These are phyloP conservation scores for Hyaena hyaena DNA, from an alignment of 2,113 vertebrate species.

Conservation along the genomic window DNA sequence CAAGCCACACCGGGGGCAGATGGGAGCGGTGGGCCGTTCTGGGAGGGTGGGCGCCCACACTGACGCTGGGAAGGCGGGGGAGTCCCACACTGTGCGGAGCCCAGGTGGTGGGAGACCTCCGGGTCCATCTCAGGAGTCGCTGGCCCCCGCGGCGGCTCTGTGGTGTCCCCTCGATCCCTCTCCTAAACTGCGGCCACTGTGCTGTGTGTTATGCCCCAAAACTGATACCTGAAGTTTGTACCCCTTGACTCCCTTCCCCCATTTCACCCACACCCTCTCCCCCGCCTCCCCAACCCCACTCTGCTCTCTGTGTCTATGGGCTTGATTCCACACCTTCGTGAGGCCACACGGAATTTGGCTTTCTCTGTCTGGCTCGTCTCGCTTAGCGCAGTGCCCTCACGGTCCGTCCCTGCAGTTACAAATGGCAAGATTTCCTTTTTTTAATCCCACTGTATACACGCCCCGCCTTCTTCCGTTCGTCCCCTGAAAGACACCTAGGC, in stretches of 20 bases:
- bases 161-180: accelerated
- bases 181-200: not conserved
- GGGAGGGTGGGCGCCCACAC: not conserved
- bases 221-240: not conserved
- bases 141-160: not conserved
- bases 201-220: not conserved
- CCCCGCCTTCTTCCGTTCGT: not conserved
- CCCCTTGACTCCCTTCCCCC: not conserved
- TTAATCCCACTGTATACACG: not conserved
- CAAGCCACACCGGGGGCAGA: not conserved
- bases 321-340: no score
- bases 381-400: no score
- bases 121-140: accelerated
- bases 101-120: accelerated
- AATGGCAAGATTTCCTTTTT: not conserved
- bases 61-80: not conserved
- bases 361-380: not conserved
- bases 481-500: accelerated
- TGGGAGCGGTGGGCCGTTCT: not conserved
- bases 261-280: no score
- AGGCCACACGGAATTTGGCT: accelerated
- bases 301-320: not conserved
- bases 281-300: accelerated
- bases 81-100: not conserved
- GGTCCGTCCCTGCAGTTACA: not conserved